These are phyloP conservation scores for Urophycis tenuis DNA, from an alignment of 2,797 vertebrate genomes.

Conservation along the genomic window DNA sequence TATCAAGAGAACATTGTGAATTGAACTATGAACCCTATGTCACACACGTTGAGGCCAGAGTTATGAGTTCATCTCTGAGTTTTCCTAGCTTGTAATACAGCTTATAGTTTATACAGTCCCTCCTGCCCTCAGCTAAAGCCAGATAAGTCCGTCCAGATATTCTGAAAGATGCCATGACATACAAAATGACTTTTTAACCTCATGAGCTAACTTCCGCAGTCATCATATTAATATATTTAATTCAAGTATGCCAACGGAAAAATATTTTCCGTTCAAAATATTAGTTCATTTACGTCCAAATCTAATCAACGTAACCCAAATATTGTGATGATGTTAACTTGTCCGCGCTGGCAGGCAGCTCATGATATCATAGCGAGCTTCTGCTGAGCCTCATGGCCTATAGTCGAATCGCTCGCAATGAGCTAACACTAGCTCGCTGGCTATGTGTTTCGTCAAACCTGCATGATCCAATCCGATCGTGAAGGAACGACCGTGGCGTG, in stretches of 20 bases:
- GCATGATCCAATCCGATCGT: neutral
- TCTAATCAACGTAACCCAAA: neutral
- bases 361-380: neutral
- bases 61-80: neutral
- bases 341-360: neutral
- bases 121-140: neutral
- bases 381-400: neutral
- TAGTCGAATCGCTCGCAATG: neutral
- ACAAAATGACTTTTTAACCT: neutral
- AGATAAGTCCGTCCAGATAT: neutral
- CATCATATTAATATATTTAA: neutral
- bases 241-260: neutral
- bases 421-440: neutral
- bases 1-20: neutral
- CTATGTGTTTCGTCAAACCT: neutral
- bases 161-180: neutral
- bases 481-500: neutral
- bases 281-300: neutral
- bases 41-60: neutral
- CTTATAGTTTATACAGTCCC: neutral
- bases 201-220: neutral
- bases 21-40: neutral
- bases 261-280: neutral
- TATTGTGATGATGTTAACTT: constrained; percentile 1
- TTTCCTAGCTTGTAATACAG: neutral